Evolutionary conservation across 2,888 invertebrate genomes (phyloP), one percentile per base, ranked within the genome.

Genomic region (Tyria jacobaeae): DNA sequence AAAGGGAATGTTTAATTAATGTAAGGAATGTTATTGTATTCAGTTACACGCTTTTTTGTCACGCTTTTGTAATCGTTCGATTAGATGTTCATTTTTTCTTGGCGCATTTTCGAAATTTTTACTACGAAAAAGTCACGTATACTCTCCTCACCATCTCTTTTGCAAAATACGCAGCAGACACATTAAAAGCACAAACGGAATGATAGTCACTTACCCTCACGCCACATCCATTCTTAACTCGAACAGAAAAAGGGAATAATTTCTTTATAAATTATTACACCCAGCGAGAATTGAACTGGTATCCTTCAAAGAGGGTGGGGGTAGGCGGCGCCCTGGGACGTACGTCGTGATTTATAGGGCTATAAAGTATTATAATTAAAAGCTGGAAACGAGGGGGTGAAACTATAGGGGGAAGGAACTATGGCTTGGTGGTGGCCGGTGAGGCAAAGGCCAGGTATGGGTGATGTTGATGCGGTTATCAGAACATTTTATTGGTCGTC

Each of bases 341-440:
- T 89, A 79, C 84, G 80, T 80, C 87, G 91, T 96, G 96, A 96
- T 96, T 96, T 96, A 96, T 96, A 95, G 95, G 95, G 95, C 96
- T 95, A 96, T 96, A 96, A 96, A 96, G 96, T 96, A 96, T 96
- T 96, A 96, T 96, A 96, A 96, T 96, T 96, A 96, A 96, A 96
- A 95, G 95, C 95, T 88, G 86, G 86, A 81, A 77, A 77, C 80
- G 81, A 79, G 84, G 82, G 73, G 90, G 88, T 83, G 89, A 89
- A 92, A 92, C 92, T 92, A 91, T 88, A 86, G 84, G 87, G 82
- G 82, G 83, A 80, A 80, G 88, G 87, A 90, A 91, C 90, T 90
- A 89, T 83, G 87, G 73, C 80, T 84, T 86, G 83, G 89, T 80
- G 83, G 89, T 81, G 82, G 78, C 83, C 84, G 78, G 81, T 77